These are phyloP conservation scores for Ethmia dodecea DNA, from an alignment of 2,888 invertebrate species.

Conservation along the genomic window DNA sequence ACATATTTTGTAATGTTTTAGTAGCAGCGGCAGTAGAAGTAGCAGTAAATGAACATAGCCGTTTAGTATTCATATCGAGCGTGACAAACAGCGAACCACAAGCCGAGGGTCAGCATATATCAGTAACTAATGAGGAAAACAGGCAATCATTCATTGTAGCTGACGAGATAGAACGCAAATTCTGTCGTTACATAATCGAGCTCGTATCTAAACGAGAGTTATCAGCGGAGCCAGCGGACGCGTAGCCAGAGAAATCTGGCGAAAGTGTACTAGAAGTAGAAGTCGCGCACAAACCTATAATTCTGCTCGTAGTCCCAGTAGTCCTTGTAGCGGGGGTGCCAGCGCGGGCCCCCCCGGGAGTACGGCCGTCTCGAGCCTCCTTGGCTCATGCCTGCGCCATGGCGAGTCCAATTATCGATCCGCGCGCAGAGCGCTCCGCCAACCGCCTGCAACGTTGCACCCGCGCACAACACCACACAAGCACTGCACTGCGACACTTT, in stretches of 20 bases:
- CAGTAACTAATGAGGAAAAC: no score
- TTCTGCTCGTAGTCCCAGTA: slow-evolving; percentile 74
- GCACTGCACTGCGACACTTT: slow-evolving; percentile 53
- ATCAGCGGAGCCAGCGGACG: no score
- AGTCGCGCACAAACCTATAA: slow-evolving; percentile 44
- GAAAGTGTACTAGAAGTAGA: neutral
- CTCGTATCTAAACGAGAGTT: neutral
- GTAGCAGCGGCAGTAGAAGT: no score
- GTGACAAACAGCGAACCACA: no score
- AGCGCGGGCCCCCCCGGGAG: slow-evolving; percentile 68
- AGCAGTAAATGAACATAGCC: no score
- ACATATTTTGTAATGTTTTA: no score
- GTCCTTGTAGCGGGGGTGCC: slow-evolving; percentile 73
- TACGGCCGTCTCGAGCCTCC: slow-evolving; percentile 68
- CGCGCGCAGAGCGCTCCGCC: slow-evolving; percentile 33
- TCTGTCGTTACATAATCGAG: no score
- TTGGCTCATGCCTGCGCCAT: slow-evolving; percentile 71
- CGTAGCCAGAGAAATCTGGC: neutral
- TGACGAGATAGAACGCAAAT: no score
- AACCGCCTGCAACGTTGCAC: slow-evolving; percentile 26
- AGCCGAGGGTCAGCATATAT: no score
- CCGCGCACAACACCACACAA: slow-evolving; percentile 19
- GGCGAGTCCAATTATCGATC: slow-evolving; percentile 48
- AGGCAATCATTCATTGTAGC: no score
- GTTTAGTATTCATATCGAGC: no score